Conservation (phyloP, 2,888 invertebrate genomes). For the Drosophila kuntzei region DNA sequence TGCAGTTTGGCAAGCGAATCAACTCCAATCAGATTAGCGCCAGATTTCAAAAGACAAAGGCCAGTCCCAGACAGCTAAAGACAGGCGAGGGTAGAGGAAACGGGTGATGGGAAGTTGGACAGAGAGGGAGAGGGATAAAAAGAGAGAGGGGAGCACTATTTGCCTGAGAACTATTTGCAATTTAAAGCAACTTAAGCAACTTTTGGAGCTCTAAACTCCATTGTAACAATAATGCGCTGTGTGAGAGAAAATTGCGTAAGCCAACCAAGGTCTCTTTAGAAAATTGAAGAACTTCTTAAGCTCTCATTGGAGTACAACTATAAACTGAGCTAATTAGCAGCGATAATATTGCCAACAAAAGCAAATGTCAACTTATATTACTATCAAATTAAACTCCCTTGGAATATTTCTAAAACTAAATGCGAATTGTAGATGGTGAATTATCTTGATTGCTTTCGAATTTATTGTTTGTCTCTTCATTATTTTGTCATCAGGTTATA, state of each 20-base stretch:
- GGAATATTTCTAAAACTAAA: background rate
- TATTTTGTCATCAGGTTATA: no score
- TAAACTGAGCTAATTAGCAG: conserved; percentile 9
- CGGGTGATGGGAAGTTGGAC: background rate
- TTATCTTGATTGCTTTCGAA: background rate
- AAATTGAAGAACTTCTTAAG: conserved; percentile 14
- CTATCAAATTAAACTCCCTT: background rate
- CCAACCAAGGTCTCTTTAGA: conserved; percentile 29
- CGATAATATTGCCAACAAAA: conserved; percentile 10
- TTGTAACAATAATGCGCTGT: conserved; percentile 35
- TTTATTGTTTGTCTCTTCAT: background rate
- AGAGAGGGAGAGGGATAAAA: background rate
- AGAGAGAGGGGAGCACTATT: conserved; percentile 1
- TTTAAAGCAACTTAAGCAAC: conserved; percentile 61
- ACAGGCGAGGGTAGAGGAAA: background rate
- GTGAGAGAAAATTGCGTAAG: conserved; percentile 72
- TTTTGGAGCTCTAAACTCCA: conserved; percentile 11
- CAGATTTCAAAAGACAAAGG: conserved; percentile 54
- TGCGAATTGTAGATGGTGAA: background rate
- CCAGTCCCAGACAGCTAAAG: conserved; percentile 10
- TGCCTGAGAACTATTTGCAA: conserved; percentile 59
- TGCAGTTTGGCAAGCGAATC: conserved; percentile 20
- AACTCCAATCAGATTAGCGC: conserved; percentile 52
- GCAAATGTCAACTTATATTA: conserved; percentile 14
- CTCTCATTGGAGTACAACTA: background rate